Evolutionary conservation across 2,888 invertebrate genomes (phyloP), one percentile per base, ranked within the genome.

Genomic region (Folsomia manolachei): DNA sequence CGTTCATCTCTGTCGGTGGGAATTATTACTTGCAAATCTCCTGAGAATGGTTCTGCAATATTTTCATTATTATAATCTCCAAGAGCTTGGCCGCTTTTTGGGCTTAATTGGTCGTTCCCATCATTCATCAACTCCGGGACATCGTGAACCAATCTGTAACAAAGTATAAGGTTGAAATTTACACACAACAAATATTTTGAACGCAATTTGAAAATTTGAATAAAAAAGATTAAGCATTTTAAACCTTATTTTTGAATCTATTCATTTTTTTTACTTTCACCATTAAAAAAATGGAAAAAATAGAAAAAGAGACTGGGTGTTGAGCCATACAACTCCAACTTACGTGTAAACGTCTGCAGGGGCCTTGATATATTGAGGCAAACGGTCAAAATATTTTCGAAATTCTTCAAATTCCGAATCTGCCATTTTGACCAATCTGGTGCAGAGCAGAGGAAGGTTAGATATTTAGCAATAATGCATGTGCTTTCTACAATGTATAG

Each of bases 391-490:
- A 84, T 90, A 90, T 82, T 91, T 90, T 82, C 91, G 90, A 87
- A 95, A 94, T 88, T 95, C 93, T 86, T 95, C 94, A 86, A 93
- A 95, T 86, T 95, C 94, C 84, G 90, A 91, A 88, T 95, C 95
- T 83, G 94, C 94, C 94, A 95, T 95, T 76, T 80, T 82, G 53
- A 63, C 52, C 61, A 63, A 53, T 24, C 11, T 11, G 21, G 2
- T 2, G n/a, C n/a, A n/a, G 62, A 27, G 64, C 7, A 56, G 18
- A 21, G 18, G 56, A 56, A 56, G 70, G 73, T 63, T 71, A 73
- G 70, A 52, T 60, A 19, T 56, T 39, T 39, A 2, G 27, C 18
- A 27, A 18, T 23, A 60, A 21, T 60, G 4, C 60, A 60, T 60
- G 63, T 63, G 21, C 23, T 63, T 21, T n/a, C n/a, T n/a, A n/a